Evolutionary conservation across 2,888 invertebrate species (phyloP), one percentile per base, ranked within the genome.

Genomic region (Epiblema foenella): DNA sequence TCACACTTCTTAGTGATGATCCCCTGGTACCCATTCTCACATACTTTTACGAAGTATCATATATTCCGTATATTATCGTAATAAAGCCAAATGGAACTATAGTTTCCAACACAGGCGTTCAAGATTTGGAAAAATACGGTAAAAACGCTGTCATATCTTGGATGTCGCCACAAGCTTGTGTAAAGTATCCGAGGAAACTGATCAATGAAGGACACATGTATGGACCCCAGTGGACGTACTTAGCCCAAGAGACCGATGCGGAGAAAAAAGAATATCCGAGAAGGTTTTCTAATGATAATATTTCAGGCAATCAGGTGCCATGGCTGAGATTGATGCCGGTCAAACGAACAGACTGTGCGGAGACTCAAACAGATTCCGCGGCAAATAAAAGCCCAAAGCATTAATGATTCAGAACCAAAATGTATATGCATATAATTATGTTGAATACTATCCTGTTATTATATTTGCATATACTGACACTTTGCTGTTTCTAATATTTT

Each of bases 91-190:
- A 89, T 60, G 88, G 91, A 1, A 78, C 83, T 0, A 57, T 92
- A 0, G 79, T 92, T 7, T 89, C 91, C 0, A 77, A 73, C 0
- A 83, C 88, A 60, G 93, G 88, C 0, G 81, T 90, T 7, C 12
- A 78, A 46, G 93, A 93, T 79, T 77, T 93, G 37, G 87, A 90
- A 58, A 64, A 75, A 49, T 87, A 89, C 73, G 89, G 89, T 0
- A 89, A 87, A 66, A 91, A 93, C 76, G 91, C 91, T 0, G 68
- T 92, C 0, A 80, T 93, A 42, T 81, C 88, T 15, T 93, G 93
- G 93, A 67, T 91, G 1, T 81, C 87, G 0, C 82, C 82, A 4
- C 70, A 82, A 0, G 76, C 81, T 0, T 72, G 76, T 0, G 70
- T 74, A 3, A 82, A 81, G 24, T 79, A 66, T 8, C 76, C 80